phyloP scores from a whole-genome alignment of 64 coral and sea anemone species.

The Stylophora pistillata region DNA sequence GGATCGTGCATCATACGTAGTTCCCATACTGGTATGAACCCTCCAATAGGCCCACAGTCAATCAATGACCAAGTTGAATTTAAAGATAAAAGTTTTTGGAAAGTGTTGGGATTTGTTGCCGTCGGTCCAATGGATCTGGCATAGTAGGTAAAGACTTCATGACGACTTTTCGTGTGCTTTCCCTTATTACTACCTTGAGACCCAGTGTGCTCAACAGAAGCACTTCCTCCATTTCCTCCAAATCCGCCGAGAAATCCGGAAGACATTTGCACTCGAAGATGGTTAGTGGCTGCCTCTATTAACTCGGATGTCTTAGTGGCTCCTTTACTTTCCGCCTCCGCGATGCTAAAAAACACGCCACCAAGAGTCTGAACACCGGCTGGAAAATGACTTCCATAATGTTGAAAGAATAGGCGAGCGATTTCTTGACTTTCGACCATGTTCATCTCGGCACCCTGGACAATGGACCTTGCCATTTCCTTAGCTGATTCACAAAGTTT shows the following conservation, averaged over 20 bases:
- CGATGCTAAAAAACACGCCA: conserved; percentile 18
- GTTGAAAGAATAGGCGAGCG: conserved; percentile 29
- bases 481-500: neutral
- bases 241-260: conserved; percentile 31
- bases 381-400: conserved; percentile 48
- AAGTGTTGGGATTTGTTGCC: neutral
- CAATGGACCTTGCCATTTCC: conserved; percentile 8
- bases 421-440: neutral
- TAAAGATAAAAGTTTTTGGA: conserved; percentile 4
- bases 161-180: neutral
- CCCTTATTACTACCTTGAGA: neutral
- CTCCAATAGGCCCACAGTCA: neutral
- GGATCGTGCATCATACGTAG: too few relatives aligned
- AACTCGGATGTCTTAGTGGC: neutral
- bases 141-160: neutral
- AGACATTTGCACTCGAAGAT: conserved; percentile 19
- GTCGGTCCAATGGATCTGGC: neutral
- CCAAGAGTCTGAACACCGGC: conserved; percentile 24
- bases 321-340: neutral
- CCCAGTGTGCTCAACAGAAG: neutral
- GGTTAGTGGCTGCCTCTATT: neutral
- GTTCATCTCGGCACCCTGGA: neutral
- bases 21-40: conserved; percentile 35
- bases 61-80: conserved; percentile 44
- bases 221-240: neutral